Evolutionary conservation across 1,140 invertebrate species (phyloP).

Genomic region (Zaprionus lachaisei): DNA sequence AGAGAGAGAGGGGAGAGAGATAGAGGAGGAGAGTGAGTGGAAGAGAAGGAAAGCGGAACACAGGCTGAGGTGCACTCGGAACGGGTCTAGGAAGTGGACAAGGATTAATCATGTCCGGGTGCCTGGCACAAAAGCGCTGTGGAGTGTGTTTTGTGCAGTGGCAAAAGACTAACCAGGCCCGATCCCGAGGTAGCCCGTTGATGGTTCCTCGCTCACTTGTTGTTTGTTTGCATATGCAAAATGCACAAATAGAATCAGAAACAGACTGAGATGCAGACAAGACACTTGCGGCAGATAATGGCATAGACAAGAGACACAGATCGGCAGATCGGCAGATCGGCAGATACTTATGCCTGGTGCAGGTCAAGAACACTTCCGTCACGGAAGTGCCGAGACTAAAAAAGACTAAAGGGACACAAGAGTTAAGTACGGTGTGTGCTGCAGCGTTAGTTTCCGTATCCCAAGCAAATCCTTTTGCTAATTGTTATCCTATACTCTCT

Average conservation of each 20-base stretch:
- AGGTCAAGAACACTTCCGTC: conserved; percentile 37
- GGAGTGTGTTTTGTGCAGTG: conserved; percentile 25
- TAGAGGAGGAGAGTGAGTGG: not conserved
- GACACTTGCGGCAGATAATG: conserved; percentile 41
- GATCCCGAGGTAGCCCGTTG: not conserved
- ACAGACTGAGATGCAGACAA: not conserved
- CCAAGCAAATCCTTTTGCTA: conserved; percentile 73
- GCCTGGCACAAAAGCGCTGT: conserved; percentile 28
- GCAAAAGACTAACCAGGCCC: conserved; percentile 43
- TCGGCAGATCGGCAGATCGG: not conserved
- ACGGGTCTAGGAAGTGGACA: conserved; percentile 33
- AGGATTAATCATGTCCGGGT: conserved; percentile 50
- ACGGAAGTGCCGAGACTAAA: conserved; percentile 54
- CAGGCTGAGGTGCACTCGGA: not conserved
- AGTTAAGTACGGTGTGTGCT: conserved; percentile 63
- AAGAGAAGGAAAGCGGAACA: not conserved
- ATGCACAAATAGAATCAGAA: conserved; percentile 33
- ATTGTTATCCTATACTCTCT: conserved; percentile 69
- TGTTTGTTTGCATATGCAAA: conserved; percentile 56
- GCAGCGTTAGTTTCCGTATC: conserved; percentile 67
- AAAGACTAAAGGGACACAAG: conserved; percentile 64
- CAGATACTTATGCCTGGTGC: conserved; percentile 11
- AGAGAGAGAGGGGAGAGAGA: conserved; percentile 37
- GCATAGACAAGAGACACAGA: conserved; percentile 13
- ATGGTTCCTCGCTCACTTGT: conserved; percentile 34